A percentile compares a stretch with the other conserved stretches of the same genome.
phyloP scores from a whole-genome alignment of 2,888 invertebrate species.

The Cryptocephalus primarius region DNA sequence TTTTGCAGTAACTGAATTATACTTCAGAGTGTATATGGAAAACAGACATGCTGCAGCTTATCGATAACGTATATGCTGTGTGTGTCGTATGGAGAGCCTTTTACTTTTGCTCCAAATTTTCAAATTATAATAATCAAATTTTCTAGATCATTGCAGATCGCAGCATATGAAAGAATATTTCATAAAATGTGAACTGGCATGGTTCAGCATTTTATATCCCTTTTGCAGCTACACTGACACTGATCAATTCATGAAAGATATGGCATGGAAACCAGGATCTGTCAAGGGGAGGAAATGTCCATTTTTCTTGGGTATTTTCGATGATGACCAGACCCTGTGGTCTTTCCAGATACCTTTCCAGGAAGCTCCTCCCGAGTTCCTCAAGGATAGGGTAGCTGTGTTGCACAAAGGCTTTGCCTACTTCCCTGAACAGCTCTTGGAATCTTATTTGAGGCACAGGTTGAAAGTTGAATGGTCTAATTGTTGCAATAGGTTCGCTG shows the following conservation, averaged over 20 bases:
- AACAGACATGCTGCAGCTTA: too few species aligned
- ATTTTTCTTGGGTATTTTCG: conserved; percentile 2
- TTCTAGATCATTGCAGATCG: conserved; percentile 9
- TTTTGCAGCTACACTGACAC: conserved; percentile 1
- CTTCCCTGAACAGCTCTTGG: conserved; percentile 7
- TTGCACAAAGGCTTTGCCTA: conserved; percentile 6
- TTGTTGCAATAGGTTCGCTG: neutral
- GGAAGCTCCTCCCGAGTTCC: too few species aligned
- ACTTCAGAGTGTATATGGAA: too few species aligned
- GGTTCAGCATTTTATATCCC: conserved; percentile 8
- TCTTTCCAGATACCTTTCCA: too few species aligned
- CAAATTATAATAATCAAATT: neutral
- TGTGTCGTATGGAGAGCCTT: neutral
- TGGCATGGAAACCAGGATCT: conserved; percentile 3
- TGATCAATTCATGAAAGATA: conserved; percentile 4
- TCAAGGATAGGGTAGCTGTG: too few species aligned
- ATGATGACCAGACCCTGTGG: neutral
- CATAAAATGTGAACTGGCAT: conserved; percentile 10
- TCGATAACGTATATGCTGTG: neutral
- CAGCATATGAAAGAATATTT: conserved; percentile 4
- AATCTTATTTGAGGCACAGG: conserved; percentile 4
- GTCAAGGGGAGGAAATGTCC: conserved; percentile 1
- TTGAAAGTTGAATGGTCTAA: neutral
- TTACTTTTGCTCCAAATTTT: neutral
- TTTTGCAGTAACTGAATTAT: too few species aligned